These are phyloP conservation scores for Brachionus paranguensis DNA, from an alignment of 1,140 invertebrate genomes.

Conservation along the genomic window DNA sequence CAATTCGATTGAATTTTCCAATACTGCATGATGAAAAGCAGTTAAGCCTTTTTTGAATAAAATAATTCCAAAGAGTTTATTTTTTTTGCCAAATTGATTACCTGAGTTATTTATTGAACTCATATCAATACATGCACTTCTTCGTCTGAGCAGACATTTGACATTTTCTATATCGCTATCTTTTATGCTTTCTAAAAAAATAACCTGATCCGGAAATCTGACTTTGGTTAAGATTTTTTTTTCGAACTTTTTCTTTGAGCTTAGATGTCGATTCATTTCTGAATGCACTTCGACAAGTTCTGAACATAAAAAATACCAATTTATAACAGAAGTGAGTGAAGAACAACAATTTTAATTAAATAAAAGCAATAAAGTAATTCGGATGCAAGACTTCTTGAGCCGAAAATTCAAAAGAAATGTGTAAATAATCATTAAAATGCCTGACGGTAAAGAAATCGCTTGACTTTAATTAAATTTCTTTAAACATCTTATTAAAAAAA, in stretches of 20 bases:
- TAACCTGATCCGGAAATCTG: slow-evolving; percentile 52
- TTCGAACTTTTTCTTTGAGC: background rate
- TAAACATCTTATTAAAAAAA: background rate
- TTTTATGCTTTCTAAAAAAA: slow-evolving; percentile 54
- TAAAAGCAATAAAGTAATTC: background rate
- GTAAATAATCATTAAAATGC: slow-evolving; percentile 1
- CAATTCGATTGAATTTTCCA: slow-evolving; percentile 97
- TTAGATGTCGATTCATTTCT: background rate
- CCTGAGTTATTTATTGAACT: slow-evolving; percentile 51
- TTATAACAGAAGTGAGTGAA: background rate
- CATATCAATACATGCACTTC: slow-evolving; percentile 50
- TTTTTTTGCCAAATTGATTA: slow-evolving; percentile 37
- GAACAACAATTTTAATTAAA: background rate
- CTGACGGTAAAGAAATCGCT: background rate
- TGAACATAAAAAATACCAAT: background rate
- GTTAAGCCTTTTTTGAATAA: background rate
- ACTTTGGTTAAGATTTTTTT: slow-evolving; percentile 42
- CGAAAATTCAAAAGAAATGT: background rate
- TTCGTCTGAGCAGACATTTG: slow-evolving; percentile 49
- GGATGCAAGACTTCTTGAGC: background rate
- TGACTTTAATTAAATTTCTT: background rate
- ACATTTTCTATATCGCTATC: slow-evolving; percentile 52
- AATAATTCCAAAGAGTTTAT: background rate
- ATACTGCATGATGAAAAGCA: slow-evolving; percentile 58
- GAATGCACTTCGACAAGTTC: background rate